Base-by-base conservation (phyloP, 92 coral and sea anemone genomes). In the Ricordea florida region DNA sequence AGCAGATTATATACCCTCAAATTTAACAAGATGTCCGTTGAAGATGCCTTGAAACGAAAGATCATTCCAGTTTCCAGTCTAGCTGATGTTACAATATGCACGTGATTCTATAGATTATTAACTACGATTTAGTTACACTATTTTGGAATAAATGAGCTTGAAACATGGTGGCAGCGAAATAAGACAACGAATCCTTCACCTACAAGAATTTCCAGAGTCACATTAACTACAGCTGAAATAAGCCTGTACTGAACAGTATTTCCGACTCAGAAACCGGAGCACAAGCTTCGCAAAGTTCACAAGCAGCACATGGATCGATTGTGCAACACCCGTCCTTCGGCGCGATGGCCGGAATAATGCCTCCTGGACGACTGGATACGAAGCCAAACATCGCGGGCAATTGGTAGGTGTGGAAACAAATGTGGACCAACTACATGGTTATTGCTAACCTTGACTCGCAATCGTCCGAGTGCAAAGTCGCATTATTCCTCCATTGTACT, bases 401-500 rank as follows among this genome's bases (percentile, higher is more conserved):
- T 22, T 60, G 67, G 61, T 20, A 47, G 27, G 23, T 47, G 24
- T 47, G 55, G 55, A 21, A 21, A 29, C 24, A 47, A 20, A 47
- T 47, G 55, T 47, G 55, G 55, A 47, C 6, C 27, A 47, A 47
- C 55, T 47, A 47, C 28, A 21, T 47, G 55, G 55, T 47, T 17
- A 47, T 47, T 47, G 55, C 55, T 47, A 17, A 47, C 20, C 55
- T 47, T 47, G 55, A 47, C 25, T 17, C 27, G 55, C 25, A 47
- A 47, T 10, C 55, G 6, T 10, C 55, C 24, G 55, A 17, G 55
- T 47, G 24, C 25, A 47, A 6, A 20, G 55, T 47, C 55, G 55
- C 55, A 47, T 21, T 21, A 10, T 33, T 57, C 58, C 63, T 83
- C 16, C 84, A 76, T 25, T 83, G 89, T 23, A 57, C 67, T 31